Conservation (phyloP, 2,113 vertebrate genomes). For the Hemichromis elongatus region DNA sequence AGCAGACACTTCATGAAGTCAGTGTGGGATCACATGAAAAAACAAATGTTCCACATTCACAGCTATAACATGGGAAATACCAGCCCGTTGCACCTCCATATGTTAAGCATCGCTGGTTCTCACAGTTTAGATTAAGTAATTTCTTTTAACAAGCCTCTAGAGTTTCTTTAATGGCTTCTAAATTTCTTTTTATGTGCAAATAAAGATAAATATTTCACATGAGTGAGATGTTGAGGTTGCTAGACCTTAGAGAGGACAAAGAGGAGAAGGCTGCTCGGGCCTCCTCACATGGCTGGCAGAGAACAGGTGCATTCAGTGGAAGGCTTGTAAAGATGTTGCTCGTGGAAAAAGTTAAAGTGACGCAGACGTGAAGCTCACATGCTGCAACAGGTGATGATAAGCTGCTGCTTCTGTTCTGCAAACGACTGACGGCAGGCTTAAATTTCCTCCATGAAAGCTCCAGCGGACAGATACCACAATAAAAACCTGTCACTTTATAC, state of each 20-base stretch:
- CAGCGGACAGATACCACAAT: not conserved
- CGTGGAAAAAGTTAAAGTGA: not conserved
- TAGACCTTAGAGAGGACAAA: not conserved
- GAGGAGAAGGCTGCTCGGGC: not conserved
- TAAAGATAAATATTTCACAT: not conserved
- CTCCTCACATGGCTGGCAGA: not conserved
- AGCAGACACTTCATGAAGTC: not conserved
- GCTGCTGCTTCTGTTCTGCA: not conserved
- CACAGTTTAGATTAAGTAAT: not conserved
- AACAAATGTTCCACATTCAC: not conserved
- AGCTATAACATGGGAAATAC: not conserved
- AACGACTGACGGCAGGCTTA: not conserved
- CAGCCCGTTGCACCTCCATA: not conserved
- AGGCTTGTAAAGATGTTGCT: not conserved
- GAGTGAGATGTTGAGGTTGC: not conserved
- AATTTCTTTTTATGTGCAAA: not conserved
- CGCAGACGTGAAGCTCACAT: slow-evolving; percentile 20
- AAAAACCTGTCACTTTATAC: not conserved
- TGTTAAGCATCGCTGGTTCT: not conserved
- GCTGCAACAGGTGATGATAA: not conserved
- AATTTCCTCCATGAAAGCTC: not conserved
- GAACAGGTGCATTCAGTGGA: not conserved
- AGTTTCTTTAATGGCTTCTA: not conserved
- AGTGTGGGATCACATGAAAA: not conserved
- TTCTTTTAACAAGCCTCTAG: not conserved